Evolutionary conservation across 64 coral and sea anemone genomes (phyloP), one percentile per base, ranked within the genome.

Genomic region (Catalaphyllia jardinei): DNA sequence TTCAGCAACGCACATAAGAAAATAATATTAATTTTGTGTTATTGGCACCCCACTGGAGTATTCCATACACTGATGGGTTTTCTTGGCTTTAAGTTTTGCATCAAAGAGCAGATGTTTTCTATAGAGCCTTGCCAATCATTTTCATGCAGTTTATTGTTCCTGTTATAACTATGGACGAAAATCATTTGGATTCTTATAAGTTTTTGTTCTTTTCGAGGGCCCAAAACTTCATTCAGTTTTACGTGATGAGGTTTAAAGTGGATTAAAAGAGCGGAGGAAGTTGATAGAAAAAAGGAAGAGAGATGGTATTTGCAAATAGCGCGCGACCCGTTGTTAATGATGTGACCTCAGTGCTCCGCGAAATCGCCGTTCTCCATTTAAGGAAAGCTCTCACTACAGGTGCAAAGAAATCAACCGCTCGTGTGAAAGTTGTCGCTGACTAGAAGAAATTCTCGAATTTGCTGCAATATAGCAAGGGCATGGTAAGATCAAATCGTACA

Each of bases 1-100:
- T 71, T 71, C 63, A 85, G 81, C 64, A 71, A 51, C 63, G 31
- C 35, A 49, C 81, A 1, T n/a, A 35, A 85, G 64, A 81, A 39
- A 85, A 85, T n/a, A 50, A 85, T 85, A 71, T 71, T 71, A 71
- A 85, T 71, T 85, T n/a, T 28, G 19, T 71, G 35, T 49, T 67
- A 85, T 71, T 27, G 81, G 81, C 81, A 46, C 81, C 81, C 81
- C 35, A 42, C 60, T 51, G 63, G 18, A 85, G 46, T 50, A 28
- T 85, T 71, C 42, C 63, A 49, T 71, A 69, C 35, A 71, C 31
- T 71, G 81, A 85, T 85, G 81, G 63, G 81, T 71, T 52, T 50
- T 85, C 62, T 69, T 39, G 65, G 65, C 81, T 28, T 71, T 85
- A 69, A 85, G 39, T 85, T 85, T 71, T 85, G 63, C 81, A 85